Percentiles rank a stretch among this genome's conserved stretches.
Conservation (phyloP, 2,797 vertebrate species). For the Chiropotes sagulatus region DNA sequence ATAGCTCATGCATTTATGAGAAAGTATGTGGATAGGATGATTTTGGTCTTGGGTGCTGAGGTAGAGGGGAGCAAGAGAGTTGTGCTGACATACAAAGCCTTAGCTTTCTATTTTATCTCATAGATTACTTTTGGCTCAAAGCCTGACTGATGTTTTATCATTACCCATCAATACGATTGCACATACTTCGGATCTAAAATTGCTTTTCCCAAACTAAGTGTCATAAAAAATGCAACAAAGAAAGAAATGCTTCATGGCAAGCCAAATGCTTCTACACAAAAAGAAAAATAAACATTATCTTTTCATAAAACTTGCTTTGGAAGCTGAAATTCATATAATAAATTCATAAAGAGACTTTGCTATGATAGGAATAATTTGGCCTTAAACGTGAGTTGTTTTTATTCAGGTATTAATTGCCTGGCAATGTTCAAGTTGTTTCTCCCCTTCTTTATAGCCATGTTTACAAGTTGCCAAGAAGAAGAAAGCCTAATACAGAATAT, state of each 20-base stretch:
- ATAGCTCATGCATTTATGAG: neutral
- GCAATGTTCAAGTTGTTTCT: constrained; percentile 5
- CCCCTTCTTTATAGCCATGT: neutral
- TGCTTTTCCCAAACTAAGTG: constrained; percentile 37
- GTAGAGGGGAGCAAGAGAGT: neutral
- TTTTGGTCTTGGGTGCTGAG: neutral
- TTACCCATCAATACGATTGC: constrained; percentile 26
- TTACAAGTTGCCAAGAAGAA: constrained; percentile 11
- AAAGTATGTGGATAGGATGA: neutral
- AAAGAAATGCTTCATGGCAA: constrained; percentile 44
- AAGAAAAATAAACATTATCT: constrained; percentile 60
- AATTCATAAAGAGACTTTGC: constrained; percentile 62
- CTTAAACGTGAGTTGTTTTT: constrained; percentile 31
- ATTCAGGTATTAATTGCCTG: constrained; percentile 35
- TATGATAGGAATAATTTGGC: constrained; percentile 56
- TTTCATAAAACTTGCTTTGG: constrained; percentile 62
- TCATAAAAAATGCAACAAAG: constrained; percentile 68
- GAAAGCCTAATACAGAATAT: neutral
- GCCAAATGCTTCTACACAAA: constrained; percentile 46
- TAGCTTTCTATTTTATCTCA: constrained; percentile 14
- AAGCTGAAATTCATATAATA: constrained; percentile 55
- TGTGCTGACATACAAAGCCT: neutral
- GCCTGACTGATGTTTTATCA: constrained; percentile 35
- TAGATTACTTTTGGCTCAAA: constrained; percentile 23
- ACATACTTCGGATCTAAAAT: constrained; percentile 45